Evolutionary conservation across 2,113 vertebrate genomes (phyloP).

Genomic region (Raphicerus campestris): DNA sequence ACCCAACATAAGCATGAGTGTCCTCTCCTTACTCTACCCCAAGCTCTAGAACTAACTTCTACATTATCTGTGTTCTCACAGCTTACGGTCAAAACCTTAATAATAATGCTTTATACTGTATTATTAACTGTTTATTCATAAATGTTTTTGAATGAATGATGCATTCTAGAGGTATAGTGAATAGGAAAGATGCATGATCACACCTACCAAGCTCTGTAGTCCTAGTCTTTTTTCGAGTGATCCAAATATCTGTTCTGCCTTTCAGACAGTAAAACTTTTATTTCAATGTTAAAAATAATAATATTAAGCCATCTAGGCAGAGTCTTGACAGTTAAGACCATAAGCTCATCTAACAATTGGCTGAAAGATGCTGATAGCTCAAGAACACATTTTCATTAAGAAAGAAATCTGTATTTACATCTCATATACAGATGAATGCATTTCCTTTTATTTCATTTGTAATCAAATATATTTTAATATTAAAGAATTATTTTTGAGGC

Average conservation of each 20-base stretch:
- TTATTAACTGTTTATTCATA: not conserved
- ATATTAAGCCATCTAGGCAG: not conserved
- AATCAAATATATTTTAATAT: not conserved
- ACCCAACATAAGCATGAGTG: not conserved
- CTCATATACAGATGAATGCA: not conserved
- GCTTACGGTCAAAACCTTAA: not conserved
- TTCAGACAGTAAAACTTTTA: not conserved
- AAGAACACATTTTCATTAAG: not conserved
- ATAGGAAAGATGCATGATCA: not conserved
- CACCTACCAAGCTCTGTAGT: not conserved
- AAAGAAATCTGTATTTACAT: not conserved
- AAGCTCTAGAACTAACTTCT: not conserved
- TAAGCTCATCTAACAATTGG: not conserved
- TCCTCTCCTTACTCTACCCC: not conserved
- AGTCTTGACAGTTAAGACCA: not conserved
- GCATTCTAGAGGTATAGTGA: not conserved
- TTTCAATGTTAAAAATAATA: conserved; percentile 31
- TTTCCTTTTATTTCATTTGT: conserved; percentile 23
- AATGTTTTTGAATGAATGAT: not conserved
- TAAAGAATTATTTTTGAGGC: not conserved
- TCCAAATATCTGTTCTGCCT: not conserved
- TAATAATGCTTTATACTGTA: not conserved
- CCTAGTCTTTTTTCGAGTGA: not conserved
- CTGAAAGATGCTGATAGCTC: not conserved
- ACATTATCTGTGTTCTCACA: not conserved